Evolutionary conservation across 2,113 vertebrate species (phyloP).

Genomic region (Cynoglossus semilaevis): DNA sequence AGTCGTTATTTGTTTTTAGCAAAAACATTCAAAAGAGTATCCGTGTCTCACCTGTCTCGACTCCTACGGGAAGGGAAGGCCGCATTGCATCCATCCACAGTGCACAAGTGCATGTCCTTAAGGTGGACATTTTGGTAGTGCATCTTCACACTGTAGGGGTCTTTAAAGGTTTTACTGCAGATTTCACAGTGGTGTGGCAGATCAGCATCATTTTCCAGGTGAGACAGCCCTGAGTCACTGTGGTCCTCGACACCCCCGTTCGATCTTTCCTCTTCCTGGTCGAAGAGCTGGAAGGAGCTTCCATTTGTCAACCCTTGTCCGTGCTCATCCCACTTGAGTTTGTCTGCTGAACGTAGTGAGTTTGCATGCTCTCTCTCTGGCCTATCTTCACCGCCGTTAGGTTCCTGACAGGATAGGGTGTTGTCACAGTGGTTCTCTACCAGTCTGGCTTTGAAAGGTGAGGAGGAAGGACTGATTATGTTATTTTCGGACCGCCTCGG

Average conservation of each 20-base stretch:
- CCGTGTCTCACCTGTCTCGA: conserved; percentile 90
- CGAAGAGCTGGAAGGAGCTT: conserved; percentile 67
- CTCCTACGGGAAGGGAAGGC: conserved; percentile 91
- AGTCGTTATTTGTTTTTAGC: no score
- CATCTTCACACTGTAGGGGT: conserved; percentile 89
- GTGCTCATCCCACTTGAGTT: conserved; percentile 70
- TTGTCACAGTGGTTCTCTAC: conserved; percentile 65
- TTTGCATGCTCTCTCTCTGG: conserved; percentile 48
- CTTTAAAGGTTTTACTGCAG: conserved; percentile 95
- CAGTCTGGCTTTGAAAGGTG: conserved; percentile 47
- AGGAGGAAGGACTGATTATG: conserved; percentile 48
- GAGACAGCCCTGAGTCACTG: conserved; percentile 64
- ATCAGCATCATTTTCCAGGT: conserved; percentile 70
- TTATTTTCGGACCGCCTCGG: conserved; percentile 55
- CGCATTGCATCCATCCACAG: conserved; percentile 88
- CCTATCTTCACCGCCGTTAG: conserved; percentile 56
- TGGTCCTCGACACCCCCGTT: conserved; percentile 73
- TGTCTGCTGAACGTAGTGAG: conserved; percentile 29
- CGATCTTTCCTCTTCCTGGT: conserved; percentile 66
- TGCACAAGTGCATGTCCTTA: conserved; percentile 90
- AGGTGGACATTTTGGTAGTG: conserved; percentile 92
- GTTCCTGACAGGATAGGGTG: conserved; percentile 37
- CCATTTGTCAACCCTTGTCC: conserved; percentile 77
- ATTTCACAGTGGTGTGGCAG: conserved; percentile 86
- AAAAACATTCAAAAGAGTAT: neutral